A percentile compares a stretch with the other conserved stretches of the same genome.
Evolutionary conservation across 2,888 invertebrate species (phyloP).

Genomic region (Melanostoma scalare): DNA sequence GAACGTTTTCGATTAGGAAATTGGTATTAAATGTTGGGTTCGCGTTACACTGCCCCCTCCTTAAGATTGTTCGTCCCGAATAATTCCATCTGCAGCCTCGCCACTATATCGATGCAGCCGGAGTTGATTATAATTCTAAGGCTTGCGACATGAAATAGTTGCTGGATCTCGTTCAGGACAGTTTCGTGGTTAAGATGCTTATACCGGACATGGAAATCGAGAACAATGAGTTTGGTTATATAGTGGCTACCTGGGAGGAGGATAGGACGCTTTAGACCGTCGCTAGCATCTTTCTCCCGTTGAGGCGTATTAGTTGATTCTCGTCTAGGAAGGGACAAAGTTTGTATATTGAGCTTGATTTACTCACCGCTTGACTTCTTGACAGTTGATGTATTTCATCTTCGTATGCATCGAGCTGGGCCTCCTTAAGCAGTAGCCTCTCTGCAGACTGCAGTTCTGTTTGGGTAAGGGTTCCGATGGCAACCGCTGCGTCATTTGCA

Average conservation of each 20-base stretch:
- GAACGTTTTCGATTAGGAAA: too few species aligned
- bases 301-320: constrained; percentile 12
- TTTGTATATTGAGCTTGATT: constrained; percentile 31
- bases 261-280: not conserved
- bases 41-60: too few species aligned
- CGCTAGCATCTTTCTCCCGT: constrained; percentile 10
- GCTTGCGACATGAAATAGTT: constrained; percentile 17
- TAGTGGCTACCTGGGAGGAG: constrained; percentile 9
- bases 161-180: constrained; percentile 23
- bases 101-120: too few species aligned
- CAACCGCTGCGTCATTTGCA: not conserved
- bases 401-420: not conserved
- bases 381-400: constrained; percentile 2
- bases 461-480: not conserved
- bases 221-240: constrained; percentile 1
- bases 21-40: too few species aligned
- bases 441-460: constrained; percentile 15
- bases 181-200: constrained; percentile 43
- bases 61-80: too few species aligned
- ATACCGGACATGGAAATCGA: constrained; percentile 3
- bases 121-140: constrained; percentile 10
- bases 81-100: too few species aligned
- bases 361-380: constrained; percentile 13
- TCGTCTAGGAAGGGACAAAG: constrained; percentile 14
- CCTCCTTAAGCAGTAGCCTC: not conserved